Base-by-base conservation (phyloP, 2,888 invertebrate genomes). In the Tanaodytes sp. region DNA sequence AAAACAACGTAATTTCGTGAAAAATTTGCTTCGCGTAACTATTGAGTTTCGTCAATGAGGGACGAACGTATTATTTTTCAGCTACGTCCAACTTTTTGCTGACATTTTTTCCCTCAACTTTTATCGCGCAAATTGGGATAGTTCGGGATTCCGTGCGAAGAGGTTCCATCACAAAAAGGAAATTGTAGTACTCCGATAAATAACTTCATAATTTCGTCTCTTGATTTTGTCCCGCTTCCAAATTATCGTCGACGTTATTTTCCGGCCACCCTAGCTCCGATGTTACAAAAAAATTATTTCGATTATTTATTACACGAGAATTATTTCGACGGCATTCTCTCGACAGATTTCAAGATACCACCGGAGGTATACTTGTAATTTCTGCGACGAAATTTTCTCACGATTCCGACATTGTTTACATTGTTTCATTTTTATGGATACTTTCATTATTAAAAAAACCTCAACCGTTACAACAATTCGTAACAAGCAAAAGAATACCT, bases 91-190 rank as follows among this genome's bases (percentile, higher is more conserved):
- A 37, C 55, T 55, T 55, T 55, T 55, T 55, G 43, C 11, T 19
- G 54, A 40, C 30, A 31, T 54, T 54, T 43, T 31, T 33, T 43
- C 8, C 8, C 8, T 9, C 37, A 30, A 58, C 58, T 58, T 58
- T 58, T 58, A 48, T 46, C 39, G 46, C 40, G 39, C 55, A 27
- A 58, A 58, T 58, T 58, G 37, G 46, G 48, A 58, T 31, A 58
- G 46, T 58, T 58, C 36, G 48, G 37, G 43, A 58, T 46, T 46
- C 30, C 45, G 31, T 15, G 30, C 14, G 46, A 46, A 43, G 27
- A 42, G 39, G 30, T 48, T 48, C 39, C 12, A n/a, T 16, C 27
- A 8, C 9, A 37, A 16, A 19, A 19, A 18, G 39, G 39, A 39
- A 48, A 58, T 37, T 30, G 40, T 8, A 39, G 19, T 3, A 48